Evolutionary conservation across 1,140 invertebrate species (phyloP), one percentile per base, ranked within the genome.

Genomic region (Apis florea): DNA sequence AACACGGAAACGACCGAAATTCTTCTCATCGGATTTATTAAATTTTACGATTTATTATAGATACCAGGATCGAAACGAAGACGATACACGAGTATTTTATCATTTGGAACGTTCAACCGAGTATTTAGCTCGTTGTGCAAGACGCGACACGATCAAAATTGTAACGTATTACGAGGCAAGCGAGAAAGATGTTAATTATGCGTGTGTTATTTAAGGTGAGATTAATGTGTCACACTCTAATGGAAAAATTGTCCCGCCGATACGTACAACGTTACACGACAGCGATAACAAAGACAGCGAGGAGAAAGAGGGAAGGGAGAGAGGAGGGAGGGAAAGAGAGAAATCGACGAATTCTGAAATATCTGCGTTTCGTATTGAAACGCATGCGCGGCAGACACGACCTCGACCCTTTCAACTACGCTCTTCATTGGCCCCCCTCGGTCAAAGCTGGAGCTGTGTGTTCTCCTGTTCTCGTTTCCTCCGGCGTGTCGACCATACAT

Each of bases 401-500:
- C 86, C 86, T 87, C 86, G 86, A 87, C 86, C 86, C 86, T 88
- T 85, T 85, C 87, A 79, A 68, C 74, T 58, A 21, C 71, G 83
- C 78, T 88, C 77, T 88, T 76, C 79, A 89, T 88, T 82, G 85
- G 54, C 69, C 73, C 70, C 78, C 77, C 80, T 84, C 69, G 66
- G 75, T 83, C 61, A 72, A 59, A 76, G 79, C 78, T 58, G 66
- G 58, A 70, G 70, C 83, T 31, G 2, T 31, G 2, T 40, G 31
- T 5, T 67, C 82, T 84, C 70, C 78, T 72, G 82, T 47, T 81
- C 85, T 84, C 82, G 79, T 87, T 87, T 87, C 83, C 85, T 87
- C 56, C 85, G 82, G 70, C 85, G 80, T 81, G 79, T 83, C 86
- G 82, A 70, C 82, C 84, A 69, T 84, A 89, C 84, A 89, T 90